These are phyloP conservation scores for Uromys caudimaculatus DNA, from an alignment of 2,797 vertebrate species.

Conservation along the genomic window DNA sequence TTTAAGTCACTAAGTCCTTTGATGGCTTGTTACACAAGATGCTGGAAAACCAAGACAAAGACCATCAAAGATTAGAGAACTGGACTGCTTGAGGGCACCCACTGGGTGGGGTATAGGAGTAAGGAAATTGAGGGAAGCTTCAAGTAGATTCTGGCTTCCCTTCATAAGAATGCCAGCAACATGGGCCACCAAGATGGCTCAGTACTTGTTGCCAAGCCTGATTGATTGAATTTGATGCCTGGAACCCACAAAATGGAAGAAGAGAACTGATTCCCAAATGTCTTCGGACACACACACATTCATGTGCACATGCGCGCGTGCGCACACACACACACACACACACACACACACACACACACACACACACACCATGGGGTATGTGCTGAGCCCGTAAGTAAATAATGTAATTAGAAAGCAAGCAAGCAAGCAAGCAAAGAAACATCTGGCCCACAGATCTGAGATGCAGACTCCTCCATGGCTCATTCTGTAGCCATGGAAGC, in stretches of 20 bases:
- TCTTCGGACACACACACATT: neutral
- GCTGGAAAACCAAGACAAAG: constrained; percentile 14
- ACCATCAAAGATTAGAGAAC: neutral
- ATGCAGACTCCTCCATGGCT: neutral
- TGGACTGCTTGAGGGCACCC: neutral
- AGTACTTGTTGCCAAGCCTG: neutral
- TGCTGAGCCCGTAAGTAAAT: neutral
- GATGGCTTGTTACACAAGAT: constrained; percentile 18
- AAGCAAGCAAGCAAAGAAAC: neutral
- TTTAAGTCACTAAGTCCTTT: constrained; percentile 31
- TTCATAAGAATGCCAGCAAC: constrained; percentile 9
- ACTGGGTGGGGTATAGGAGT: neutral
- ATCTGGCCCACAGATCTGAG: constrained; percentile 30
- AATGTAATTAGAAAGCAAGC: neutral
- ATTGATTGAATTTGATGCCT: neutral
- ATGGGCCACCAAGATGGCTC: neutral
- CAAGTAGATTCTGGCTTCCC: neutral
- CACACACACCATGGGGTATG: neutral
- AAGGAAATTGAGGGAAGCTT: constrained; percentile 1
- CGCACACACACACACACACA: neutral
- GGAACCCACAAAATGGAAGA: neutral
- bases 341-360: neutral
- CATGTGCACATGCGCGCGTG: neutral
- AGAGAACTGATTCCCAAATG: neutral
- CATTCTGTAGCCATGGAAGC: neutral